phyloP scores from a whole-genome alignment of 2,113 vertebrate species.

The Hippocampus barbouri region DNA sequence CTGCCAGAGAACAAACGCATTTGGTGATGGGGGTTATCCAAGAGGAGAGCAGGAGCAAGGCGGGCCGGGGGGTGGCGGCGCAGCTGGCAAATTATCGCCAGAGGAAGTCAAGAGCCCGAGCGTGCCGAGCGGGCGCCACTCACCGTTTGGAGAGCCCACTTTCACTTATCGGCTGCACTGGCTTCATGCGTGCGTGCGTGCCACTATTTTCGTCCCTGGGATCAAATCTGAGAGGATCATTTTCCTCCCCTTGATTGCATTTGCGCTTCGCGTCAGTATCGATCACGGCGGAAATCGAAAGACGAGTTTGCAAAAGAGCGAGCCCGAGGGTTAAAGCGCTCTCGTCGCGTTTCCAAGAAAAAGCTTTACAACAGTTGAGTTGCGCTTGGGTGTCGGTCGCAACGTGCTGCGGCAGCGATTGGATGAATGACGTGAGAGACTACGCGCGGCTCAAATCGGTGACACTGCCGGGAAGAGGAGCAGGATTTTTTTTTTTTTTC shows the following conservation, averaged over 20 bases:
- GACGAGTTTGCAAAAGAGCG: too few relatives aligned
- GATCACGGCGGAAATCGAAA: not conserved
- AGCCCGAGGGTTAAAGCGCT: too few relatives aligned
- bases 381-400: not conserved
- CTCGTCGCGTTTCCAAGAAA: too few relatives aligned
- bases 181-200: conserved; percentile 32
- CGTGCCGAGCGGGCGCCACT: conserved; percentile 34
- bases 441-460: not conserved
- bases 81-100: conserved; percentile 38
- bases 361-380: not conserved
- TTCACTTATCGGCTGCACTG: conserved; percentile 27
- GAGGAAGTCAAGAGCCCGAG: conserved; percentile 46
- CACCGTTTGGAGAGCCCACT: conserved; percentile 36
- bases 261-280: not conserved
- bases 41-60: too few relatives aligned
- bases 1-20: too few relatives aligned
- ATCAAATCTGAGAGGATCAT: conserved; percentile 26
- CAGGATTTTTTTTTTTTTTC: not conserved
- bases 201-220: conserved; percentile 40
- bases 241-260: conserved; percentile 17
- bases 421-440: not conserved
- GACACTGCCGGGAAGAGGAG: not conserved
- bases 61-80: not conserved
- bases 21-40: too few relatives aligned
- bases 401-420: not conserved